phyloP scores from a whole-genome alignment of 2,888 invertebrate genomes.

The Cerceris ruficornis region DNA sequence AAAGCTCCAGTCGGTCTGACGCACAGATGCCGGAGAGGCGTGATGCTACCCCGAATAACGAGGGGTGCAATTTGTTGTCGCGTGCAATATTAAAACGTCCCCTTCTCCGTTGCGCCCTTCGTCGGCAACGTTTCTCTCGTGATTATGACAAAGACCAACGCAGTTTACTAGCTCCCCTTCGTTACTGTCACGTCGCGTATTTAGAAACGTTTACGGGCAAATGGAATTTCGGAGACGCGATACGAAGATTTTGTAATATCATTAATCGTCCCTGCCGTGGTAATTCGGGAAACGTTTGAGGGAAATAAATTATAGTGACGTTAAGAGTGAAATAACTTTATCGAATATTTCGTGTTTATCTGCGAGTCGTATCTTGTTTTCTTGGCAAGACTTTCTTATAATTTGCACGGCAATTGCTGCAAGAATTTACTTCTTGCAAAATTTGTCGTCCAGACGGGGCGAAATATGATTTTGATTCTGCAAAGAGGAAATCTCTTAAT shows the following conservation, averaged over 20 bases:
- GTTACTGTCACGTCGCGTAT: slow-evolving; percentile 20
- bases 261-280: background rate
- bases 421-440: no score
- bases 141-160: slow-evolving; percentile 25
- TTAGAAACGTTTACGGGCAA: background rate
- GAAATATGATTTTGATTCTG: no score
- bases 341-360: no score
- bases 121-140: slow-evolving; percentile 22
- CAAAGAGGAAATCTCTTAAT: no score
- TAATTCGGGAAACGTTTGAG: no score
- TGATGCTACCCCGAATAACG: slow-evolving; percentile 63
- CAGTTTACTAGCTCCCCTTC: slow-evolving; percentile 31
- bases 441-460: no score
- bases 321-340: no score
- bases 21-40: slow-evolving; percentile 50
- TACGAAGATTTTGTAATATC: background rate
- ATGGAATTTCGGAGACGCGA: background rate
- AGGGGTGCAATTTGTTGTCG: slow-evolving; percentile 67
- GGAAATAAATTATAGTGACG: no score
- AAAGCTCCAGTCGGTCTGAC: slow-evolving; percentile 38
- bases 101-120: slow-evolving; percentile 36
- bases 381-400: no score
- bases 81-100: slow-evolving; percentile 67
- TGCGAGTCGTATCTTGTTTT: no score
- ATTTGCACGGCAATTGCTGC: no score